Evolutionary conservation across 2,113 vertebrate species (phyloP), one percentile per base, ranked within the genome.

Genomic region (Sorex fumeus): DNA sequence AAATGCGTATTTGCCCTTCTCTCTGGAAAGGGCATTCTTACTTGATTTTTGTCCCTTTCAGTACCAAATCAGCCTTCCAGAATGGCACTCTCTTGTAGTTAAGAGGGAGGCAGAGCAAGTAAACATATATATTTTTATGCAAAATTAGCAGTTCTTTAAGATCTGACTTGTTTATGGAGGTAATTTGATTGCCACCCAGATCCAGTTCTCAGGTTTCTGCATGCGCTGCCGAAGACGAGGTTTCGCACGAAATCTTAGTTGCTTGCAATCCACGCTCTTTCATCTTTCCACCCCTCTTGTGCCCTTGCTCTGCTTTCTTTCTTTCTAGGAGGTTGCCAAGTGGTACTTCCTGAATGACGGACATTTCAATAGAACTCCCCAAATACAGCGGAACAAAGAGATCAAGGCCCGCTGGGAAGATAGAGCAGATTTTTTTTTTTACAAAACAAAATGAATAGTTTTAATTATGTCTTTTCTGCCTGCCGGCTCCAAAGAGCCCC

Each of bases 371-470:
- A 94, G 95, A 96, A 96, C 94, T 96, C 97, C 96, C 95, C 96
- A 97, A 97, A 96, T 93, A 94, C 83, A 90, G 75, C 88, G 72
- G 95, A 96, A 97, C 96, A 97, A 97, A 98, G 97, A 97, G 97
- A 97, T 97, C 95, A 97, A 97, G 95, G 93, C 95, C 64, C 53
- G 92, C 94, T 91, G 95, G 93, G 96, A 95, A 92, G 95, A 93
- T 0, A 30, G 96, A 92, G 82, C 67, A 96, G 77, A 25, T 76
- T 94, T 93, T 94, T 84, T 90, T 90, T 89, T 89, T 80, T 45
- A 82, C 66, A 36, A 2, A 78, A 95, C 87, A 40, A 43, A 85
- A 84, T 71, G 90, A 96, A 90, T 95, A 95, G 79, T 85, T 90
- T 95, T 95, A 91, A 95, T 97, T 90, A 95, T 97, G 95, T 94